These are phyloP conservation scores for Meandrusa payeni DNA, from an alignment of 2,888 invertebrate genomes.

Conservation along the genomic window DNA sequence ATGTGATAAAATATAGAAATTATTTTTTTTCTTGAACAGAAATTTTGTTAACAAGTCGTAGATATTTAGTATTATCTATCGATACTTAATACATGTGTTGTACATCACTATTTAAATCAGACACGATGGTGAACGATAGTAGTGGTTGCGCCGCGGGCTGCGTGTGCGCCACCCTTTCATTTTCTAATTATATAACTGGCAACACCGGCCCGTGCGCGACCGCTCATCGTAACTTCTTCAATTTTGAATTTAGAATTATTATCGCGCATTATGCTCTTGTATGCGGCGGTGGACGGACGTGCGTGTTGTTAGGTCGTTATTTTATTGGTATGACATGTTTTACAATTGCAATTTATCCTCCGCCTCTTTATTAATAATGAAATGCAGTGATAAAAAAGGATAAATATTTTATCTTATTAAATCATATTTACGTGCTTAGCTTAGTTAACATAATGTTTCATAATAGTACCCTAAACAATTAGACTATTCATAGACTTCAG, in stretches of 20 bases:
- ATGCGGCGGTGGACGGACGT: conserved; percentile 44
- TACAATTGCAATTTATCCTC: conserved; percentile 32
- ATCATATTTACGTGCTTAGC: too few relatives aligned
- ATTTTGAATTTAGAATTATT: conserved; percentile 67
- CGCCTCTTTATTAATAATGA: conserved; percentile 17
- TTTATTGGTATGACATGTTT: conserved; percentile 39
- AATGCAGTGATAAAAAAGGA: too few relatives aligned
- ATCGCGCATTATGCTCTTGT: conserved; percentile 52
- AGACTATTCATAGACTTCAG: too few relatives aligned
- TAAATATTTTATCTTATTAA: too few relatives aligned
- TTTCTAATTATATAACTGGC: conserved; percentile 78
- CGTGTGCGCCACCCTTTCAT: conserved; percentile 77
- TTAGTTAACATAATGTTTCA: too few relatives aligned
- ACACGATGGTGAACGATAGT: conserved; percentile 74
- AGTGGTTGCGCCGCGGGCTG: conserved; percentile 71
- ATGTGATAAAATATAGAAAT: too few relatives aligned
- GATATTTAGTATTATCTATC: conserved; percentile 21
- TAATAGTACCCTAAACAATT: too few relatives aligned
- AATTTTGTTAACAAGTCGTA: too few relatives aligned
- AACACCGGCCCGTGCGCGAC: conserved; percentile 76
- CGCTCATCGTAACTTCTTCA: conserved; percentile 56
- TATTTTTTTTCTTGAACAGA: too few relatives aligned
- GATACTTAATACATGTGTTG: conserved; percentile 23
- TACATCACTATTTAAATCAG: conserved; percentile 48
- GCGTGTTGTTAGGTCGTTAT: conserved; percentile 51